Evolutionary conservation across 2,113 vertebrate species (phyloP).

Genomic region (Phyllostomus discolor): DNA sequence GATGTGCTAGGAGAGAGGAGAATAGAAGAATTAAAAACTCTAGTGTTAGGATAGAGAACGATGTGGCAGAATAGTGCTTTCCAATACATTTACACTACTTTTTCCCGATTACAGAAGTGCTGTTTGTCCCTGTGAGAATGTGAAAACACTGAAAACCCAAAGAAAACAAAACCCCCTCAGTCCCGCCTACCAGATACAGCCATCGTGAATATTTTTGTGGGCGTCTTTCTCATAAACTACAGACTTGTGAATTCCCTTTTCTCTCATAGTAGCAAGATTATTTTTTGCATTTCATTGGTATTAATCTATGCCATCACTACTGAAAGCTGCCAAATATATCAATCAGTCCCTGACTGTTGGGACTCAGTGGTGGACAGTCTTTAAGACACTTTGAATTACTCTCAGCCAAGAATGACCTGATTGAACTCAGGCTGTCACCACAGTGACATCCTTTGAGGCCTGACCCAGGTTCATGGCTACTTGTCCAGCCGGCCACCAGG

Average conservation of each 20-base stretch:
- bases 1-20: neutral
- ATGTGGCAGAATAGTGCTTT: neutral
- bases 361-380: neutral
- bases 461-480: neutral
- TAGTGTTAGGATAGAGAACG: neutral
- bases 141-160: neutral
- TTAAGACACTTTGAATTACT: neutral
- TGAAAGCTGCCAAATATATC: neutral
- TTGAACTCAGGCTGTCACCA: neutral
- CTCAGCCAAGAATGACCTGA: neutral
- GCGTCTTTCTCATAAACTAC: neutral
- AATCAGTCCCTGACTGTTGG: neutral
- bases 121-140: neutral
- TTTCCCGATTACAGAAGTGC: neutral
- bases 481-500: neutral
- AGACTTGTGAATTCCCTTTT: neutral
- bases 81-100: neutral
- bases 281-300: neutral
- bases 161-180: neutral
- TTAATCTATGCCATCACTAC: neutral
- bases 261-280: neutral
- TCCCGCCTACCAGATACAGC: neutral
- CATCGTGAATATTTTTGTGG: neutral
- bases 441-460: neutral
- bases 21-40: neutral